Evolutionary conservation across 2,113 vertebrate genomes (phyloP), one percentile per base, ranked within the genome.

Genomic region (Anguilla japonica): DNA sequence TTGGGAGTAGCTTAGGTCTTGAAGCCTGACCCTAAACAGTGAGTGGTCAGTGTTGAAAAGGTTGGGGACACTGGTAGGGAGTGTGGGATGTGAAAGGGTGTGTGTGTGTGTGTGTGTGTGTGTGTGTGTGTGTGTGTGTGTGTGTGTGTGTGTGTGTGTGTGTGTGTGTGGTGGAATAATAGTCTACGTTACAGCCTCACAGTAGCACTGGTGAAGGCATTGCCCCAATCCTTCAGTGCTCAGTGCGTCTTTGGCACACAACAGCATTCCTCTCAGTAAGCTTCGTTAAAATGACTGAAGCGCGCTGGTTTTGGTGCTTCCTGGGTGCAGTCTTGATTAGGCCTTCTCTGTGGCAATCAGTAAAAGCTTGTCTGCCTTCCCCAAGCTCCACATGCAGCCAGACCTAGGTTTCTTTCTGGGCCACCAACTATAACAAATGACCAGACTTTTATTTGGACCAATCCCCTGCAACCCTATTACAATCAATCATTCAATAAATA

Each of bases 401-500:
- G 56, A 67, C 80, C 60, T 14, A 53, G 50, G 56, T 7, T 75
- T 34, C 26, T 6, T 60, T 86, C 78, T 20, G 41, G 40, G 79
- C 79, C 43, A 43, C 56, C 41, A 18, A 9, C 56, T 13, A 26
- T 29, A 43, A 18, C 53, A 26, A 26, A 20, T 86, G 56, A 81
- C n/a, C 79, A 22, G 22, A n/a, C 50, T 53, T 53, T 53, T 46
- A 18, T 78, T 50, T 39, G 2, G 90, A 91, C 89, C 92, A 91
- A 53, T 11, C 92, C 92, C 92, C 91, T 90, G 82, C 90, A 87
- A 89, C 85, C 89, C 92, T 82, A 85, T 83, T 84, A 87, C 88
- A 87, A 88, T 89, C 91, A 87, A 71, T 88, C 91, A 79, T 85
- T 92, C 84, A 87, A 85, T 90, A 91, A 89, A 89, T 92, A 91